Evolutionary conservation across 2,113 vertebrate species (phyloP).

Genomic region (Chloropsis cyanopogon): DNA sequence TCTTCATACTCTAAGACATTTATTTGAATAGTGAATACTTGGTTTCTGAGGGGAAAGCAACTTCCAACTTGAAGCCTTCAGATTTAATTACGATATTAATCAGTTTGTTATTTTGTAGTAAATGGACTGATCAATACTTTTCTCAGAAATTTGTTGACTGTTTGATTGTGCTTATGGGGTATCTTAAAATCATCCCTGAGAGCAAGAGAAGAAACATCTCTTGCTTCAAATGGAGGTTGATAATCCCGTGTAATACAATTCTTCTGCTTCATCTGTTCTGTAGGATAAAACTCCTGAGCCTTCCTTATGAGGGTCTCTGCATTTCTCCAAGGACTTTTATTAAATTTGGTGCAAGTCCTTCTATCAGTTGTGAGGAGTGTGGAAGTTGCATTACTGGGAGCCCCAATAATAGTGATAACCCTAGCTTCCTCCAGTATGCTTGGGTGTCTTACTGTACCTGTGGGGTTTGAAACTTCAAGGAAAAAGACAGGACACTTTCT

Average conservation of each 20-base stretch:
- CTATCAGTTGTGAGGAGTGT: not conserved
- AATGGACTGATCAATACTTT: not conserved
- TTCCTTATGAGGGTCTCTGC: not conserved
- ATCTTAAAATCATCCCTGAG: not conserved
- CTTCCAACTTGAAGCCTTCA: not conserved
- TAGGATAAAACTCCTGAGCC: not conserved
- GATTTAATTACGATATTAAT: not conserved
- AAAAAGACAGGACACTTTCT: rapidly evolving
- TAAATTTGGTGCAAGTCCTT: not conserved
- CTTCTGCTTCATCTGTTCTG: not conserved
- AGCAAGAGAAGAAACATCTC: not conserved
- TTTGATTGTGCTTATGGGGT: not conserved
- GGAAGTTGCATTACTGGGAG: not conserved
- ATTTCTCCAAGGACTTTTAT: not conserved
- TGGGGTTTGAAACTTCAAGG: not conserved
- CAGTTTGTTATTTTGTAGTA: not conserved
- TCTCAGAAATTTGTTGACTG: not conserved
- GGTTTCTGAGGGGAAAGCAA: not conserved
- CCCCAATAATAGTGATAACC: not conserved
- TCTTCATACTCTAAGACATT: not conserved
- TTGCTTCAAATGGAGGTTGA: not conserved
- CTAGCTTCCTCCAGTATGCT: not conserved
- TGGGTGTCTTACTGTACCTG: not conserved
- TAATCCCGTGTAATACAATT: not conserved
- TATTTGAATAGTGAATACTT: not conserved